Evolutionary conservation across 2,113 vertebrate genomes (phyloP).

Genomic region (Poeciliopsis turrubarensis): DNA sequence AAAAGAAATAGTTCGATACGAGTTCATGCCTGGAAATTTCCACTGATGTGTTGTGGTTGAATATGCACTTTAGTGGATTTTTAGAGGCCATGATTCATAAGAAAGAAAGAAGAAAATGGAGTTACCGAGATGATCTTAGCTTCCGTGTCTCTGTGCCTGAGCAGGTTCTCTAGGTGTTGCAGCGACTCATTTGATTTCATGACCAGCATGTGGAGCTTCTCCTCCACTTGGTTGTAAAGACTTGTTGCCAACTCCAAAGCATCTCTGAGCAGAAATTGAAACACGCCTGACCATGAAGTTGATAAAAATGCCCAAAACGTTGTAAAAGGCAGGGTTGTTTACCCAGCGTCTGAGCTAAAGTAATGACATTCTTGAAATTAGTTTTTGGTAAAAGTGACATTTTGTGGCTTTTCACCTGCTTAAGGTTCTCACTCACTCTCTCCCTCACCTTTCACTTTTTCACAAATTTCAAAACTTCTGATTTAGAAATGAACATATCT

Average conservation of each 20-base stretch:
- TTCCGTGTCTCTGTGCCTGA: slow-evolving; percentile 80
- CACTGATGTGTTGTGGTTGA: background rate
- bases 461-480: too few relatives aligned
- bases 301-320: too few relatives aligned
- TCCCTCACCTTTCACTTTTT: too few relatives aligned
- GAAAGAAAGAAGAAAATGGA: background rate
- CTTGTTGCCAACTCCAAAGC: slow-evolving; percentile 79
- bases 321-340: too few relatives aligned
- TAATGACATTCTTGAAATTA: too few relatives aligned
- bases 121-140: slow-evolving; percentile 81
- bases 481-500: too few relatives aligned
- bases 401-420: too few relatives aligned
- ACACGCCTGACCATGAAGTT: background rate
- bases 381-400: too few relatives aligned
- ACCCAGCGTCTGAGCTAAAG: too few relatives aligned
- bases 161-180: slow-evolving; percentile 84
- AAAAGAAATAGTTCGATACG: background rate
- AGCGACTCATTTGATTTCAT: slow-evolving; percentile 88
- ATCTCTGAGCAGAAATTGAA: slow-evolving; percentile 67
- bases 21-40: background rate
- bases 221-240: slow-evolving; percentile 89
- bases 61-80: background rate
- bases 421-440: too few relatives aligned
- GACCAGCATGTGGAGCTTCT: slow-evolving; percentile 89
- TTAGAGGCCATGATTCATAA: background rate